phyloP scores from a whole-genome alignment of 2,113 vertebrate genomes.

The Emydura subglobosa region DNA sequence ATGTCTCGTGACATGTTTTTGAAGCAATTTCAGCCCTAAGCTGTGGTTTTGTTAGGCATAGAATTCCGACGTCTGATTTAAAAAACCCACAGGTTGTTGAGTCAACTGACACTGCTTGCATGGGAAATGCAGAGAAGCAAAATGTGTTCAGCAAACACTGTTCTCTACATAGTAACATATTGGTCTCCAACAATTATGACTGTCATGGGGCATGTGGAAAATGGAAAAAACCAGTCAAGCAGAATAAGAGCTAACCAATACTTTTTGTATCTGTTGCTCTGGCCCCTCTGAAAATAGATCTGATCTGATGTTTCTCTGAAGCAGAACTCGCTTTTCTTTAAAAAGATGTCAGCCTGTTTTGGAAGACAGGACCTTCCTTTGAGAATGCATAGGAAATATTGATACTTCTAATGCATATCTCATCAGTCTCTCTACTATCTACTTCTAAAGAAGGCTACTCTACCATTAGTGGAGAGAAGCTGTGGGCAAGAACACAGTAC shows the following conservation, averaged over 20 bases:
- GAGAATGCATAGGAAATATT: background rate
- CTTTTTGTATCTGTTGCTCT: background rate
- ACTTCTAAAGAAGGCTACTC: background rate
- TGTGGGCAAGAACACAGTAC: background rate
- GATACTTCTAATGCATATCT: background rate
- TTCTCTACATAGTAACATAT: background rate
- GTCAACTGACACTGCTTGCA: background rate
- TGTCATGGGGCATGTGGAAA: background rate
- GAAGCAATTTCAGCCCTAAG: background rate
- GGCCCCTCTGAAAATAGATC: background rate
- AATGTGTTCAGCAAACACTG: background rate
- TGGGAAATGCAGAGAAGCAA: background rate
- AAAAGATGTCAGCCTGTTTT: background rate
- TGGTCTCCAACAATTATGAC: background rate
- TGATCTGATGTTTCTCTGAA: background rate
- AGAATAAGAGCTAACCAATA: background rate
- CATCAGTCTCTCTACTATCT: rapidly evolving
- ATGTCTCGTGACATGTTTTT: background rate
- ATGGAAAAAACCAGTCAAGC: background rate
- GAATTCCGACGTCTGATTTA: background rate
- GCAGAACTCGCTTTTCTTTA: slow-evolving; percentile 3
- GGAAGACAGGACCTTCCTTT: background rate
- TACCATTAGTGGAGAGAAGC: background rate
- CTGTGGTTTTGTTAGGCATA: background rate
- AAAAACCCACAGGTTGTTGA: background rate